Evolutionary conservation across 1,140 invertebrate genomes (phyloP), one percentile per base, ranked within the genome.

Genomic region (Aplysia californica): DNA sequence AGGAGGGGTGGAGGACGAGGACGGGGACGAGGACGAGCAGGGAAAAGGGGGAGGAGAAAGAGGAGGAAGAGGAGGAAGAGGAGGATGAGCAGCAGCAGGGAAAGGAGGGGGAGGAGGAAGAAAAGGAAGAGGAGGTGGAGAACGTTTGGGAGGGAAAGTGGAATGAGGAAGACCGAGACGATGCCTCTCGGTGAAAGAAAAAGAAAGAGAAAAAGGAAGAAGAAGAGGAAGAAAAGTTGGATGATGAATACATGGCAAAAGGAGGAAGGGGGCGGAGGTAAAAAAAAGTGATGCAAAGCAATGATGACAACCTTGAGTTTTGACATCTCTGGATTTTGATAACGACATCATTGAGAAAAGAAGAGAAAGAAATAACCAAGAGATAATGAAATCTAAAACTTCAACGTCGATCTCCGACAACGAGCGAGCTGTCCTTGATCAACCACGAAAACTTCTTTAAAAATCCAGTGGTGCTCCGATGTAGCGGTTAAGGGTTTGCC

Each of bases 131-230:
- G 26, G 26, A 61, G 26, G 59, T 18, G 44, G 26, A 69, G 50
- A 23, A 69, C 39, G 67, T 41, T 41, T 35, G 50, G 50, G 67
- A 69, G 50, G 67, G 26, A 44, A 26, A 44, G 26, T 36, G 26
- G 33, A 23, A 44, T 26, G 67, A 41, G 33, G 59, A 70, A 70
- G 67, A 70, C 39, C 36, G 33, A 70, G 67, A 70, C 39, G 67
- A 44, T 44, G 67, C 1, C 39, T 36, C 39, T 44, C 36, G 50
- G 50, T 36, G 50, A 70, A 41, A 70, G 50, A 41, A 41, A 69
- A 6, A 41, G 50, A 41, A 69, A 39, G 65, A 69, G 41, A 50
- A 70, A 50, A 41, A 70, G 50, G 2, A 70, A 70, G 2, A 70
- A 70, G 67, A 70, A 70, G 67, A 70, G 50, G 36, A 70, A 41